A percentile compares a stretch with the other conserved stretches of the same genome.
Conservation (phyloP, 1,140 invertebrate genomes). For the Acyrthosiphon pisum region DNA sequence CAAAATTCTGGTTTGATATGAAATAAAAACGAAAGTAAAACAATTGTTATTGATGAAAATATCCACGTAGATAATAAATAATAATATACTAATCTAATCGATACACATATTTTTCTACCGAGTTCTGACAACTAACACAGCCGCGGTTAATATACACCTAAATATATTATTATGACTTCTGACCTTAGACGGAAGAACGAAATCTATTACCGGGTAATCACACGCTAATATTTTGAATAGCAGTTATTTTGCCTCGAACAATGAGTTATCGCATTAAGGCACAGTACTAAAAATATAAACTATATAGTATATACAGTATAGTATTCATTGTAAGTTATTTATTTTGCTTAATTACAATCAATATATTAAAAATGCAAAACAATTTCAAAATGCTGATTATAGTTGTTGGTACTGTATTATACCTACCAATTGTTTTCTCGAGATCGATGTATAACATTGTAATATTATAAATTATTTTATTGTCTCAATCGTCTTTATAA, state of each 20-base stretch:
- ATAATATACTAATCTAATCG: not conserved
- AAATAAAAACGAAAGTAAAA: not conserved
- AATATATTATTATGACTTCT: not conserved
- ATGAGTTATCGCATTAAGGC: not conserved
- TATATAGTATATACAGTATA: not conserved
- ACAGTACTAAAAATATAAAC: not conserved
- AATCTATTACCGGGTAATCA: too few species aligned
- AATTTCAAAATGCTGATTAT: not conserved
- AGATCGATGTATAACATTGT: not conserved
- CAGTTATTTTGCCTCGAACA: not conserved
- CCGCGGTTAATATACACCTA: too few species aligned
- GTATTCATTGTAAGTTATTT: not conserved
- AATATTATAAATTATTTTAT: not conserved
- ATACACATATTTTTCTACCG: not conserved
- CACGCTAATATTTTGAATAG: not conserved
- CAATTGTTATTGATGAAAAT: not conserved
- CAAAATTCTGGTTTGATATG: not conserved
- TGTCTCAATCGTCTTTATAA: not conserved
- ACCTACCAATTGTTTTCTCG: not conserved
- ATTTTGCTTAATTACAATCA: not conserved
- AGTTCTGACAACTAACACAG: not conserved
- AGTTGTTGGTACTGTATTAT: not conserved
- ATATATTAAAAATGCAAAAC: not conserved
- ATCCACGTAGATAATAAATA: not conserved
- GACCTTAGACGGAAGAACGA: not conserved